Conservation (phyloP, 2,113 vertebrate species). For the Mustelus asterias region DNA sequence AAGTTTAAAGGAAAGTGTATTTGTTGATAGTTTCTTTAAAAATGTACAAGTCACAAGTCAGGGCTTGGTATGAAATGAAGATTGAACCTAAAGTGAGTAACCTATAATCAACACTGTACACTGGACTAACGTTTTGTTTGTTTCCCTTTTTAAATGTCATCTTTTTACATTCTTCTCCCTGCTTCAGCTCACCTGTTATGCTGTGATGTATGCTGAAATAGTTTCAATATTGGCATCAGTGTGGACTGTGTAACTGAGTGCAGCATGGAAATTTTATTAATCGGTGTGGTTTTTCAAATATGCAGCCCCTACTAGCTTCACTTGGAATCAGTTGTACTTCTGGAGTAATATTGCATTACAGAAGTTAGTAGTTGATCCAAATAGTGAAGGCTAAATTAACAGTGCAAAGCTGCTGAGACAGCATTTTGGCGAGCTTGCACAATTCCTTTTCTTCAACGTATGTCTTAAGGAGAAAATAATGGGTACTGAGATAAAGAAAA, state of each 20-base stretch:
- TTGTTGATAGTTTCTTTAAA: conserved; percentile 17
- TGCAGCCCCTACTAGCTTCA: not conserved
- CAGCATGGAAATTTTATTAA: not conserved
- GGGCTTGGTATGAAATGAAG: not conserved
- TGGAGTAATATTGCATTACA: not conserved
- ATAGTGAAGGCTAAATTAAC: not conserved
- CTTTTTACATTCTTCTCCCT: not conserved
- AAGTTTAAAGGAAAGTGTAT: not conserved
- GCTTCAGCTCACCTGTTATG: not conserved
- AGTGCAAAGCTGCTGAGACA: not conserved
- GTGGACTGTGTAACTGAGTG: not conserved
- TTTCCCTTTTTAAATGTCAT: not conserved
- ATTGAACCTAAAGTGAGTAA: not conserved
- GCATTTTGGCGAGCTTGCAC: not conserved
- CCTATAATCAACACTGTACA: not conserved
- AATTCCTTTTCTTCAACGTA: conserved; percentile 7
- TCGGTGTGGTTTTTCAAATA: conserved; percentile 18
- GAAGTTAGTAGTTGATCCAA: not conserved
- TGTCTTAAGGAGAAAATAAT: conserved; percentile 24
- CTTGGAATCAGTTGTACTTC: not conserved
- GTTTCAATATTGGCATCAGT: not conserved
- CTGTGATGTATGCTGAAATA: conserved; percentile 1
- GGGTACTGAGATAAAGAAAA: conserved; percentile 12
- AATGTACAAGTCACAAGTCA: not conserved
- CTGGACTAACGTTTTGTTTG: conserved; percentile 2